Conservation (phyloP, 2,113 vertebrate genomes). For the Nothobranchius kuhntae region DNA sequence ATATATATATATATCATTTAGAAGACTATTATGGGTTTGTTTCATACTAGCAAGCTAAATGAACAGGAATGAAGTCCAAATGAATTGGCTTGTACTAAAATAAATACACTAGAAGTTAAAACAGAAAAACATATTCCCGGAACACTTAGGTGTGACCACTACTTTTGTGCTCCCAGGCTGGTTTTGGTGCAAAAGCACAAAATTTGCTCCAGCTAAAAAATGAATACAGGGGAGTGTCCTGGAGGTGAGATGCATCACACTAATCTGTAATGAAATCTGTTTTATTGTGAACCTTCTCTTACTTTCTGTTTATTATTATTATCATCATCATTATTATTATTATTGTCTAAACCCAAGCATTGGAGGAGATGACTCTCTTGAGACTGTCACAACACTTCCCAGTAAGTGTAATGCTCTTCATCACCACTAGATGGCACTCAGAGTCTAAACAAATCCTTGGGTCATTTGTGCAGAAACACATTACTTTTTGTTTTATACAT, state of each 20-base stretch:
- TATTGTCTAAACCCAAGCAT: constrained; percentile 77
- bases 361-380: constrained; percentile 86
- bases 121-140: neutral
- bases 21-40: too few relatives aligned
- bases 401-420: constrained; percentile 76
- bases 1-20: too few relatives aligned
- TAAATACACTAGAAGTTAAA: neutral
- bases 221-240: constrained; percentile 87
- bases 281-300: neutral
- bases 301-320: constrained; percentile 10
- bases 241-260: constrained; percentile 82
- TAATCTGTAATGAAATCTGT: neutral
- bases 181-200: constrained; percentile 79
- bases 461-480: neutral
- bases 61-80: too few relatives aligned
- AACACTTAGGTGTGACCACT: neutral
- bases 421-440: constrained; percentile 47
- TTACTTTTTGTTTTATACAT: neutral
- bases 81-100: too few relatives aligned
- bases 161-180: constrained; percentile 74
- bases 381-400: constrained; percentile 87
- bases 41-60: too few relatives aligned
- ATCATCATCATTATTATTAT: too few relatives aligned
- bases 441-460: constrained; percentile 10
- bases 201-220: constrained; percentile 57